phyloP scores from a whole-genome alignment of 2,888 invertebrate species.

The Volucella inanis region DNA sequence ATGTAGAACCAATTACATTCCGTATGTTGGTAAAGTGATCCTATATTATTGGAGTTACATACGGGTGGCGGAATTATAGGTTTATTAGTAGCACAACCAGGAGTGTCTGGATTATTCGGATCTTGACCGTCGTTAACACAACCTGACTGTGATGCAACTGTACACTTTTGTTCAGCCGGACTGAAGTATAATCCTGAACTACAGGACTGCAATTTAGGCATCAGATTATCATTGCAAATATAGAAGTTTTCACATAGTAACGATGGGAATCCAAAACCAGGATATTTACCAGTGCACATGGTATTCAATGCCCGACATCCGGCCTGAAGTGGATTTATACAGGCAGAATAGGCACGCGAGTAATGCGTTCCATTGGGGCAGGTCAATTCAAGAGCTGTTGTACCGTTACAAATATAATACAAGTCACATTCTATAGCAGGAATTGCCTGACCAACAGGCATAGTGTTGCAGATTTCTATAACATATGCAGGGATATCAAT shows the following conservation, averaged over 20 bases:
- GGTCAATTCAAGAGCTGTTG: slow-evolving; percentile 27
- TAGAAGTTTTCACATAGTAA: slow-evolving; percentile 71
- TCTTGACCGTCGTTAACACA: slow-evolving; percentile 29
- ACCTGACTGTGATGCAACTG: slow-evolving; percentile 12
- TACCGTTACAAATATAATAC: slow-evolving; percentile 73
- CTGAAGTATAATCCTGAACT: slow-evolving; percentile 56
- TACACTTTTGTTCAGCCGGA: slow-evolving; percentile 31
- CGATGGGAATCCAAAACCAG: slow-evolving; percentile 62
- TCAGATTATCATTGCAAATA: slow-evolving; percentile 36
- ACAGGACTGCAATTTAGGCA: slow-evolving; percentile 43
- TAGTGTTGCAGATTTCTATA: slow-evolving; percentile 1
- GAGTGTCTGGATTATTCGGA: neutral
- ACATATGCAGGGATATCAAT: slow-evolving; percentile 40
- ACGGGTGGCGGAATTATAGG: neutral
- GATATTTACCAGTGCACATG: slow-evolving; percentile 65
- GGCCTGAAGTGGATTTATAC: slow-evolving; percentile 67
- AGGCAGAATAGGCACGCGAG: slow-evolving; percentile 69
- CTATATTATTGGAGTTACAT: slow-evolving; percentile 35
- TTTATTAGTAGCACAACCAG: neutral
- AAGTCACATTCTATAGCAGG: slow-evolving; percentile 57
- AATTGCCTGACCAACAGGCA: slow-evolving; percentile 32
- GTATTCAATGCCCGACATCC: slow-evolving; percentile 61
- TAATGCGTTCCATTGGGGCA: slow-evolving; percentile 75
- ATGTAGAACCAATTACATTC: slow-evolving; percentile 59
- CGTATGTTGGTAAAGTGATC: slow-evolving; percentile 37